Evolutionary conservation across 2,113 vertebrate genomes (phyloP), one percentile per base, ranked within the genome.

Genomic region (Gopherus evgoodei): DNA sequence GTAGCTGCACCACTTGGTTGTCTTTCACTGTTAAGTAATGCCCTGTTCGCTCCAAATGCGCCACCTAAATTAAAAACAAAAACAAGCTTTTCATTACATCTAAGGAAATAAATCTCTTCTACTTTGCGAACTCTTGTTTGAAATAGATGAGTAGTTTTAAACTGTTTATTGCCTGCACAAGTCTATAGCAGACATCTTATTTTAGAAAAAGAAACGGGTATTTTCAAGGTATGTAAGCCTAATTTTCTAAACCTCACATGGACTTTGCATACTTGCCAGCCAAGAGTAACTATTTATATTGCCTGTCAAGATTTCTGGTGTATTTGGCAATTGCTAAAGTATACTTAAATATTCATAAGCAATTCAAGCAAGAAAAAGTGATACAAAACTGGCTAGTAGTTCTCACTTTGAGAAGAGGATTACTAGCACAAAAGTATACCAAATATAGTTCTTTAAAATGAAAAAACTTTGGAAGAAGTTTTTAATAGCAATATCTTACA

Each of bases 21-120:
- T 99, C 99, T 98, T 99, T 99, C 96, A 99, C 99, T 12, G 99
- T 99, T 95, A 99, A 97, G 98, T 99, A 99, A 97, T 99, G 99
- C 65, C 99, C 99, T 11, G 99, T 99, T 93, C 99, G 98, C 97
- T 99, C 99, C 98, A 99, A 98, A 97, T 99, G 99, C 83, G 99
- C 99, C 91, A 99, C 98, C 99, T 99, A 93, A 87, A 97, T 89
- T 57, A 95, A 95, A 96, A 88, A 82, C 65, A 82, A 93, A 90
- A 12, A 90, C 83, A 21, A 95, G 69, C 75, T 24, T 81, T 79
- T 78, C 25, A 57, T 49, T 42, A 69, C 19, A 42, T 27, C 35
- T 56, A 14, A 38, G 44, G 29, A 47, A 35, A 47, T 21, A 44
- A 3, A 25, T 65, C 35, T 72, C 14, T 84, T 81, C 12, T 31